phyloP scores from a whole-genome alignment of 2,888 invertebrate genomes.

The Portevinia maculata region DNA sequence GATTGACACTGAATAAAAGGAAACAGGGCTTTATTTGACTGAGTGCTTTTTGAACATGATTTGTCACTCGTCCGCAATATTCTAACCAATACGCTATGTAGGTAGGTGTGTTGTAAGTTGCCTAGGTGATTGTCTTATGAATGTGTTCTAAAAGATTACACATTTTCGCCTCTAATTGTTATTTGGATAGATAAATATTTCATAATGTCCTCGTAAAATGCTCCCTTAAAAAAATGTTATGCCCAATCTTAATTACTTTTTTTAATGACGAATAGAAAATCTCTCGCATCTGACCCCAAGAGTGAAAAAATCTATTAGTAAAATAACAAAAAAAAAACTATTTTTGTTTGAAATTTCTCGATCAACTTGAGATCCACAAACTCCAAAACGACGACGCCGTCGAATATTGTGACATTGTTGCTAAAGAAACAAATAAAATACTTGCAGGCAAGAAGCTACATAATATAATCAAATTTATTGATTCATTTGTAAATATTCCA shows the following conservation, averaged over 20 bases:
- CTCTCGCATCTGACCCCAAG: not conserved
- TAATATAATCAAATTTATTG: slow-evolving; percentile 18
- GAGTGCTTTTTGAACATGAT: no score
- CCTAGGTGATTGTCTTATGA: no score
- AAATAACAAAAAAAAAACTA: slow-evolving; percentile 12
- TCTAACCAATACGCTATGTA: no score
- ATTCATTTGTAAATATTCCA: slow-evolving; percentile 15
- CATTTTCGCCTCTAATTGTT: no score
- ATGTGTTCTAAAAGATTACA: no score
- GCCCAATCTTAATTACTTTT: slow-evolving; percentile 1
- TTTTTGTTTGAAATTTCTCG: not conserved
- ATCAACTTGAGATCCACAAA: no score
- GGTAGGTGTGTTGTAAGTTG: no score
- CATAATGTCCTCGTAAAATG: no score
- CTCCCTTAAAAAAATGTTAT: not conserved
- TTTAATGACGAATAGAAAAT: slow-evolving; percentile 3
- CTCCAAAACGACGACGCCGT: not conserved
- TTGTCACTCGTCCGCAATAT: no score
- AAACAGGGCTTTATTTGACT: no score
- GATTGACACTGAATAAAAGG: no score
- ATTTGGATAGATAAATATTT: no score
- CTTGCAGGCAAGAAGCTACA: not conserved
- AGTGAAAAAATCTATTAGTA: not conserved
- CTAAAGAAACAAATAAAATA: slow-evolving; percentile 13
- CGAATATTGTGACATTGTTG: slow-evolving; percentile 24